phyloP scores from a whole-genome alignment of 2,888 invertebrate species.

The Sphecodes monilicornis region DNA sequence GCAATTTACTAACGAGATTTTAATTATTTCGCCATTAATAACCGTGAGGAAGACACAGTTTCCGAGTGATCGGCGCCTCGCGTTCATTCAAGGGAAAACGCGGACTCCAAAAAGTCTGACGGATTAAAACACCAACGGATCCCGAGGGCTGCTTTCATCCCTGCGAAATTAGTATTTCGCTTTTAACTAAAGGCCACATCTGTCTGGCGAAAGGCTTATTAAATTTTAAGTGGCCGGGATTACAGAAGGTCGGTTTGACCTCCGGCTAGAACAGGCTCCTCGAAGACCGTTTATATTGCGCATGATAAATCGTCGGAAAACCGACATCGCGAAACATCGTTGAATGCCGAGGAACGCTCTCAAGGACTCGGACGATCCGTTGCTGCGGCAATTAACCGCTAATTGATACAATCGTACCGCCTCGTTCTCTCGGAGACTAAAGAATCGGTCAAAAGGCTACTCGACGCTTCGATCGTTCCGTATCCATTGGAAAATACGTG shows the following conservation, averaged over 20 bases:
- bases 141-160: neutral
- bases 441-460: constrained; percentile 41
- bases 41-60: neutral
- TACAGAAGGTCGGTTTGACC: constrained; percentile 42
- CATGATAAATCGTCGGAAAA: constrained; percentile 38
- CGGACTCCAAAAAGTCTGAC: neutral
- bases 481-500: constrained; percentile 23
- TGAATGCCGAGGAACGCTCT: constrained; percentile 13
- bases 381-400: constrained; percentile 59
- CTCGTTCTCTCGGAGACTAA: constrained; percentile 21
- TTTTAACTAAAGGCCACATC: constrained; percentile 30
- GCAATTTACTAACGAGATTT: neutral
- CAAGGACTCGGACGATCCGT: constrained; percentile 44
- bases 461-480: constrained; percentile 27
- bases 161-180: constrained; percentile 50
- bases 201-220: constrained; percentile 56
- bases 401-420: constrained; percentile 57
- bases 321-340: neutral
- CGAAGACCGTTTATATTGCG: constrained; percentile 40
- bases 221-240: constrained; percentile 65
- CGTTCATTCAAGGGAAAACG: neutral
- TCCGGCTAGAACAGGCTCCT: neutral
- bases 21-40: neutral
- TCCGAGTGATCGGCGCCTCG: neutral
- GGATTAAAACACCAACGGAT: constrained; percentile 30